Conservation (phyloP, 2,888 invertebrate genomes). For the Panzeria rudis region DNA sequence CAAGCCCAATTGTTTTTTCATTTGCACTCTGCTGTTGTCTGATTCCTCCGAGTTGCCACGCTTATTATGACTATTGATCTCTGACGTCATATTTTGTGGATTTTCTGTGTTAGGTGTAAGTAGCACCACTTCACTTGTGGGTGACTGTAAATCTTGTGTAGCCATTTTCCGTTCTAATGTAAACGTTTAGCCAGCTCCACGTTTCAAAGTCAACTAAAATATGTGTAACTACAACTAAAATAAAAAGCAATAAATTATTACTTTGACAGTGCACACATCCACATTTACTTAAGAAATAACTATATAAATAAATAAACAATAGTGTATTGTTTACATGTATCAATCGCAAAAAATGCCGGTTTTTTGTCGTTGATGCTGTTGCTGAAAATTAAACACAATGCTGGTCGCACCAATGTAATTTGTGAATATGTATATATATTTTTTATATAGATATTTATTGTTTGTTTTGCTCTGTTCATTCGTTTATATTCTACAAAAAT, state of each 20-base stretch:
- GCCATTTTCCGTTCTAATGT: conserved; percentile 75
- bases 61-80: conserved; percentile 52
- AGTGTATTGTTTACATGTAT: conserved; percentile 30
- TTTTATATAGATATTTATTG: neutral
- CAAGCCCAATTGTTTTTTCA: conserved; percentile 95
- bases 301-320: conserved; percentile 48
- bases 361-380: conserved; percentile 19
- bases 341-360: conserved; percentile 42
- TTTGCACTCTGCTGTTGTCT: conserved; percentile 85
- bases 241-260: conserved; percentile 30
- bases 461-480: conserved; percentile 67
- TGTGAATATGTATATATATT: neutral
- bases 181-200: conserved; percentile 55
- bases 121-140: conserved; percentile 82
- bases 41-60: conserved; percentile 77
- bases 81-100: conserved; percentile 63
- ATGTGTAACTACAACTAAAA: conserved; percentile 17
- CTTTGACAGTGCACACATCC: neutral
- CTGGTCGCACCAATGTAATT: conserved; percentile 43
- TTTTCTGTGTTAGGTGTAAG: conserved; percentile 81
- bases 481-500: conserved; percentile 30
- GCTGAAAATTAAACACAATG: neutral
- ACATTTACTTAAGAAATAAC: conserved; percentile 1
- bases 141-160: conserved; percentile 78
- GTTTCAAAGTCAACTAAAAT: conserved; percentile 54